Base-by-base conservation (phyloP, 2,113 vertebrate genomes). In the western clawed frog (Xenopus tropicalis) region DNA sequence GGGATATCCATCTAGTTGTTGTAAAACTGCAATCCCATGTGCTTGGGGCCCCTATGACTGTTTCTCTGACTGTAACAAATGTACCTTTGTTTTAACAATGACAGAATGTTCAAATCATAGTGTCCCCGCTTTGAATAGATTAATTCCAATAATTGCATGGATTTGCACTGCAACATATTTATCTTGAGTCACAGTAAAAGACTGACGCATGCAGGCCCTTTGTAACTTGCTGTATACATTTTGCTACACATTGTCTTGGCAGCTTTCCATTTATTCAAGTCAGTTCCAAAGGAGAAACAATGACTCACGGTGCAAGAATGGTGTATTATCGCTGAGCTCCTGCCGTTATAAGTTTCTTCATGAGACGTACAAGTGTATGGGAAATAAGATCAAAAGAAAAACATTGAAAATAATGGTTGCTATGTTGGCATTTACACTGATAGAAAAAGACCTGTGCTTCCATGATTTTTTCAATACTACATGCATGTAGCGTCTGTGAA, bases 211-310 rank as follows among this genome's bases (percentile, higher is more conserved):
- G 57, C 29, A 52, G 46, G 29, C 19, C 44, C 20, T 74, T 74
- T 74, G 57, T 74, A 61, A 37, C 22, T 42, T 68, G 5, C 43
- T 8, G 8, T 61, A 11, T 62, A 51, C 23, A 61, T 62, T 22
- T 69, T 74, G 51, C 23, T 21, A 52, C 22, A 66, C 25, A 51
- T 67, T 68, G 29, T 24, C 17, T 52, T 68, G 64, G 72, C 64
- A 61, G 64, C 21, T 61, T 59, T 74, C 56, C 72, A 68, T 68
- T 74, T 74, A 16, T 74, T 61, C 65, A 68, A 74, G 61, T 68
- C 61, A 23, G 52, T 51, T 74, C 72, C 64, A 68, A 23, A 56
- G 72, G 56, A 67, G 64, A 48, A 61, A 23, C 58, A 52, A 74
- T 69, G 56, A 69, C 72, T 74, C 65, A 69, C 22, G 20, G 13